These are phyloP conservation scores for Larimichthys crocea DNA, from an alignment of 2,113 vertebrate species.

Conservation along the genomic window DNA sequence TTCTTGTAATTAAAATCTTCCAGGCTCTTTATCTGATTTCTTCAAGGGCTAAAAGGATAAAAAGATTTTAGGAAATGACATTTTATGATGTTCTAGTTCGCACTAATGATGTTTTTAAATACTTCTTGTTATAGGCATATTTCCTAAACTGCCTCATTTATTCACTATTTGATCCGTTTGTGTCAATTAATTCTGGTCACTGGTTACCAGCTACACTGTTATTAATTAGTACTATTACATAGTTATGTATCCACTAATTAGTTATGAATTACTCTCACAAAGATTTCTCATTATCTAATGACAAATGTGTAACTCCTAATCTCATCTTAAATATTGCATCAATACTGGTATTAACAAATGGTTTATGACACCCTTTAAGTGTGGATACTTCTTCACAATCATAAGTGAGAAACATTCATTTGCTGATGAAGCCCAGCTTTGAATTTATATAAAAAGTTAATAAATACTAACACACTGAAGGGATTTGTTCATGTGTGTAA, in stretches of 20 bases:
- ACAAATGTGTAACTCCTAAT: not conserved
- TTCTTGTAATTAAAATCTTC: not conserved
- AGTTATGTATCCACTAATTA: not conserved
- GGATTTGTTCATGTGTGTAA: not conserved
- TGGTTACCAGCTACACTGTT: not conserved
- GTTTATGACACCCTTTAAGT: not conserved
- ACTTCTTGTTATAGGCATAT: not conserved
- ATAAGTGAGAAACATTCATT: not conserved
- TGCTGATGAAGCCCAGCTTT: not conserved
- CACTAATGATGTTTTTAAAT: not conserved
- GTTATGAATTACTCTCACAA: not conserved
- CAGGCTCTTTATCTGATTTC: not conserved
- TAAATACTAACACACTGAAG: not conserved
- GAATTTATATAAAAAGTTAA: not conserved
- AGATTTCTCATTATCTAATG: not conserved
- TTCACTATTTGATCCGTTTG: constrained; percentile 5
- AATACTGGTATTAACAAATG: not conserved
- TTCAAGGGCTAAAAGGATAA: too few relatives aligned
- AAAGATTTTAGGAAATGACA: not conserved
- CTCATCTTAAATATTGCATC: not conserved
- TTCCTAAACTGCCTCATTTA: not conserved
- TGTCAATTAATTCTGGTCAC: not conserved
- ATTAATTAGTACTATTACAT: not conserved
- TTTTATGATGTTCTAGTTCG: not conserved
- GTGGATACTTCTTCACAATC: too few relatives aligned